These are phyloP conservation scores for Poecile atricapillus DNA, from an alignment of 2,113 vertebrate species.

Conservation along the genomic window DNA sequence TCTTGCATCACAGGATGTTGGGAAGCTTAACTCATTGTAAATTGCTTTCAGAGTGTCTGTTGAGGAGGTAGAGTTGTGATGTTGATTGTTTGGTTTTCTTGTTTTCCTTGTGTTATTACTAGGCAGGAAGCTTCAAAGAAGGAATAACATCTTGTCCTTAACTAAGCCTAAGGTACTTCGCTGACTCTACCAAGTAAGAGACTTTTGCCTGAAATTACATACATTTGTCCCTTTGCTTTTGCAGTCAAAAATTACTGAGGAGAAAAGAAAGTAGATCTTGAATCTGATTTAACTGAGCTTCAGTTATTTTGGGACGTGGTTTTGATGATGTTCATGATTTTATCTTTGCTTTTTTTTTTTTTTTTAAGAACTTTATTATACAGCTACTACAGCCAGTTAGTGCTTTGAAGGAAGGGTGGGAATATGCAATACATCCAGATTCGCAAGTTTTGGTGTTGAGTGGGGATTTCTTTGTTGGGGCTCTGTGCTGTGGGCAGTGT, in stretches of 20 bases:
- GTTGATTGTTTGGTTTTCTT: neutral
- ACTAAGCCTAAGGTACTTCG: neutral
- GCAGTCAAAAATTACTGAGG: neutral
- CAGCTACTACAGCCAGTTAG: rapidly evolving
- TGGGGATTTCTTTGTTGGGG: neutral
- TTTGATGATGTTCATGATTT: neutral
- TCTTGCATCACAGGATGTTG: neutral
- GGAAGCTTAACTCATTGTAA: neutral
- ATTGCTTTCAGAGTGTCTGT: neutral
- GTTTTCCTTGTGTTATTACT: neutral
- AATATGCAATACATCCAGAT: rapidly evolving
- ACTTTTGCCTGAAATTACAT: neutral
- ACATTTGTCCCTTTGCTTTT: neutral
- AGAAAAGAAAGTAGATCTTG: neutral
- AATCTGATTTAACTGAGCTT: neutral
- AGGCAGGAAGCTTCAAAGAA: neutral
- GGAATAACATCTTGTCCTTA: neutral
- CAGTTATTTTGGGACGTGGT: neutral
- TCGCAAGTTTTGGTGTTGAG: neutral
- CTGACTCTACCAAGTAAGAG: neutral
- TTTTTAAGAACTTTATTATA: too few relatives aligned
- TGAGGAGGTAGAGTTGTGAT: neutral
- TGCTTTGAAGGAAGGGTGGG: neutral
- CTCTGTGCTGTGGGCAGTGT: neutral
- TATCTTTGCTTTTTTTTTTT: neutral